Conservation (phyloP, 2,113 vertebrate species). For the Rhynchopsitta pachyrhyncha region DNA sequence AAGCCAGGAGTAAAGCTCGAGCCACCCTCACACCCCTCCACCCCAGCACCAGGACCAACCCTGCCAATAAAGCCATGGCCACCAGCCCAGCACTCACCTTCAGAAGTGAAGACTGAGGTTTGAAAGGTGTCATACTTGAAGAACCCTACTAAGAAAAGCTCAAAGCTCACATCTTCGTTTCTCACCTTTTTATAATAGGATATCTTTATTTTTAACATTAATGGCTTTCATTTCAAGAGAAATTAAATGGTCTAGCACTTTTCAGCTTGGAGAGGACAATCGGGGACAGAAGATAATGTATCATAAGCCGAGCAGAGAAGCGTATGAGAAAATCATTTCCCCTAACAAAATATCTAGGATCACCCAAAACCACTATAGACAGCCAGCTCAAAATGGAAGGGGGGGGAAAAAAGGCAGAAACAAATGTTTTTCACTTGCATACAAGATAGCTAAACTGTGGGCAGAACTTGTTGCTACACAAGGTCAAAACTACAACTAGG, state of each 20-base stretch:
- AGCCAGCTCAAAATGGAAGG: neutral
- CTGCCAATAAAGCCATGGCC: neutral
- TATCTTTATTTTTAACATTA: neutral
- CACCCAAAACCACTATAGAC: neutral
- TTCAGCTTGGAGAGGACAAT: neutral
- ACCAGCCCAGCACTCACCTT: neutral
- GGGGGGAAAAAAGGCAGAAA: neutral
- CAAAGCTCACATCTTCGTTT: neutral
- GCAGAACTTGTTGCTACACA: neutral
- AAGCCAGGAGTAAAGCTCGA: neutral
- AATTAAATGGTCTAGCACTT: neutral
- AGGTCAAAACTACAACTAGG: neutral
- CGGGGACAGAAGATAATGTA: neutral
- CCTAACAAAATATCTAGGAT: neutral
- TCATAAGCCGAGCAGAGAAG: neutral
- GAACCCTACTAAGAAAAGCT: neutral
- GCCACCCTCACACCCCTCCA: neutral
- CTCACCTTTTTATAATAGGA: neutral
- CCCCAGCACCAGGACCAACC: neutral
- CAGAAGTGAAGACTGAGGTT: neutral
- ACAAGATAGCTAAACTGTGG: neutral
- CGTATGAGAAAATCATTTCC: neutral
- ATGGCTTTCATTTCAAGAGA: neutral
- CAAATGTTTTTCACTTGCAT: neutral
- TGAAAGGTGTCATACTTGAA: neutral